Conservation (phyloP, 2,888 invertebrate genomes). For the Cheilosia vulpina region DNA sequence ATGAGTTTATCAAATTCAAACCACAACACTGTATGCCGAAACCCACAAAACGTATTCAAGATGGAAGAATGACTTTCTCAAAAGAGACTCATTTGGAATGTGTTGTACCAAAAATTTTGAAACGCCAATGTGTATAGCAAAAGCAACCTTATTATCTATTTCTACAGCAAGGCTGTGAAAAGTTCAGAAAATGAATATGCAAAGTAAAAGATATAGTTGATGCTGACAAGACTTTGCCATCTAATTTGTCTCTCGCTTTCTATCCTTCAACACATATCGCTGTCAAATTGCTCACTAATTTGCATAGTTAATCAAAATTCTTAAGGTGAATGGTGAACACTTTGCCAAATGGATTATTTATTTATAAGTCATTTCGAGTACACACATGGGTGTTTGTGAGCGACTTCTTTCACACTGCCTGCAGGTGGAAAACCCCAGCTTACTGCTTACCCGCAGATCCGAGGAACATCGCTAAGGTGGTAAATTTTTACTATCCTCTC, state of each 20-base stretch:
- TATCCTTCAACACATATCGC: slow-evolving; percentile 25
- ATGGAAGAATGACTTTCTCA: too few relatives aligned
- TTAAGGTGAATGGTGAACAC: slow-evolving; percentile 26
- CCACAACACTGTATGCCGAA: too few relatives aligned
- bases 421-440: not conserved
- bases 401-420: too few relatives aligned
- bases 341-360: slow-evolving; percentile 46
- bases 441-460: not conserved
- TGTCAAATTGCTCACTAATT: slow-evolving; percentile 61
- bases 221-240: slow-evolving; percentile 2
- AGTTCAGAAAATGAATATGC: not conserved
- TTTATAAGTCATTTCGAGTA: slow-evolving; percentile 30
- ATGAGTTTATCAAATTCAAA: too few relatives aligned
- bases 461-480: not conserved
- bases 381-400: not conserved
- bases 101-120: too few relatives aligned
- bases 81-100: too few relatives aligned
- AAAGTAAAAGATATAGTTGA: not conserved
- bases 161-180: not conserved
- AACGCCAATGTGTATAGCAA: too few relatives aligned
- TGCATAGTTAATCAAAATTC: slow-evolving; percentile 68
- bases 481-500: not conserved
- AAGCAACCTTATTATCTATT: too few relatives aligned
- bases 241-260: slow-evolving; percentile 19
- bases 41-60: too few relatives aligned